Evolutionary conservation across 2,113 vertebrate species (phyloP), one percentile per base, ranked within the genome.

Genomic region (Xenopus tropicalis): DNA sequence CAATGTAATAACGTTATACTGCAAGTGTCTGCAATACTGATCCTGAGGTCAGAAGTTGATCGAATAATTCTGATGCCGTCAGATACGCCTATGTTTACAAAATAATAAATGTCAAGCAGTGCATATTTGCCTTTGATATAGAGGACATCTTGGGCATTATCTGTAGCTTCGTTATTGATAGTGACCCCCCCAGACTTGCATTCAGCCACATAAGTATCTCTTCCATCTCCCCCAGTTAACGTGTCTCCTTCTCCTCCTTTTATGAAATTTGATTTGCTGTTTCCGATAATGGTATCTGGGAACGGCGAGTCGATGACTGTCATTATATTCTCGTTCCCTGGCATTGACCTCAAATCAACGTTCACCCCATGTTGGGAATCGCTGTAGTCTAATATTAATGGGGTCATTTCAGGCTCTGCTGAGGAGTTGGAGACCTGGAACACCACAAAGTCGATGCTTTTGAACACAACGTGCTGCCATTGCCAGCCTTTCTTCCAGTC

Each of bases 101-200:
- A 4, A 3, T 37, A 1, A 5, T 37, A 9, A 37, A 37, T 2
- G 5, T 37, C 54, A 19, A 46, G 17, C 3, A 37, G 20, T 69
- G 57, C 66, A 69, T 77, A 69, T 66, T 79, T 8, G 25, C 48
- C 1, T 44, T 63, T 46, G 65, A 62, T 69, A 61, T 19, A 22
- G n/a, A 56, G 56, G 17, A 66, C 22, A 11, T 43, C 29, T 37
- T 37, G n/a, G 14, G 20, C 22, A 19, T 23, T 65, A 42, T 67
- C 37, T 43, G 48, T 22, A 10, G 44, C 48, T 21, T 43, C 57
- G 20, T 74, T 57, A 22, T 58, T 29, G 46, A 66, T 59, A 14
- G 5, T 4, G 21, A 44, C 10, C 2, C n/a, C 19, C 0, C 20
- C 29, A 42, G 24, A 12, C 37, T 22, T 19, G 22, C 69, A 61